phyloP scores from a whole-genome alignment of 1,140 invertebrate genomes.

The Caenorhabditis brenneri region DNA sequence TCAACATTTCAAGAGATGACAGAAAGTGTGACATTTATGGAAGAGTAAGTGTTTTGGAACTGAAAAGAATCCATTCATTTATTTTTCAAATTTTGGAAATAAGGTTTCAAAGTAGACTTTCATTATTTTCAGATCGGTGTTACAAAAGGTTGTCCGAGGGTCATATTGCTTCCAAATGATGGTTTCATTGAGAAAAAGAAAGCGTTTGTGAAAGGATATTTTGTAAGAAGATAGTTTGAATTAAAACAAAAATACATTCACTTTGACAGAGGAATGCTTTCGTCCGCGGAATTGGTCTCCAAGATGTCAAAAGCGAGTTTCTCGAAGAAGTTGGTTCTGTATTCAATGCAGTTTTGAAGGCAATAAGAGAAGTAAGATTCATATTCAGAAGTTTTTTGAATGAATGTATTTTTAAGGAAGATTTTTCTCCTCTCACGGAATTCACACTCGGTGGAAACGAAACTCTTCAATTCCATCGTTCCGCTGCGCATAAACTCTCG shows the following conservation, averaged over 20 bases:
- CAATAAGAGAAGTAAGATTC: not conserved
- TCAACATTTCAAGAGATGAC: not conserved
- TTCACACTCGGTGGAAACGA: constrained; percentile 1
- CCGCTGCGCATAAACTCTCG: not conserved
- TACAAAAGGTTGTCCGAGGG: not conserved
- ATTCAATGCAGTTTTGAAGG: not conserved
- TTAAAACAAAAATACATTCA: no score
- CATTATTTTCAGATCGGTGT: no score
- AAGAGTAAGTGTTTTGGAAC: not conserved
- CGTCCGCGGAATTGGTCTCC: not conserved
- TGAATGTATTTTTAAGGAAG: not conserved
- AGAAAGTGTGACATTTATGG: not conserved
- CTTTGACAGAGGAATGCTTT: constrained; percentile 2
- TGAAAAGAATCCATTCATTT: not conserved
- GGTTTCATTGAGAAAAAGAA: not conserved
- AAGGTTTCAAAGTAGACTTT: no score
- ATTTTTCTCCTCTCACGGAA: not conserved
- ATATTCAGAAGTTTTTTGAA: not conserved
- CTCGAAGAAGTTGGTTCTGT: not conserved
- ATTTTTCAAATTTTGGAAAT: not conserved
- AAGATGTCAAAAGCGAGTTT: not conserved
- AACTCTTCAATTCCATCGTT: constrained; percentile 21
- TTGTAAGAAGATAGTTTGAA: not conserved
- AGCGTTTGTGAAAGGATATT: not conserved
- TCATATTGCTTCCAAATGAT: not conserved